Percentiles rank a stretch among this genome's conserved stretches.
Conservation (phyloP, 2,797 vertebrate genomes). For the Clarias pachynema region DNA sequence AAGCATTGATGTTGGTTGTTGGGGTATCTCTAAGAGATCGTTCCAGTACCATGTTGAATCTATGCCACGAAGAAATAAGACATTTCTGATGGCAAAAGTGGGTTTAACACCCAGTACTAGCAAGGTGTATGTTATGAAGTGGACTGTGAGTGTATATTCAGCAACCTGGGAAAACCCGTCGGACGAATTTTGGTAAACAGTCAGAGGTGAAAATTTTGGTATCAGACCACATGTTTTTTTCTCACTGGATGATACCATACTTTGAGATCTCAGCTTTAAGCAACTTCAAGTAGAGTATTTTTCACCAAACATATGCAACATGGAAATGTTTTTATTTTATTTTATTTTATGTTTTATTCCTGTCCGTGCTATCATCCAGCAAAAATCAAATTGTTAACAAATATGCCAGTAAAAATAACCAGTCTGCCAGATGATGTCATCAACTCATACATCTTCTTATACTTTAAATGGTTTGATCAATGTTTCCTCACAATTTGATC, state of each 20-base stretch:
- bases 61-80: no score
- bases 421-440: background rate
- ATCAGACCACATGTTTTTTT: background rate
- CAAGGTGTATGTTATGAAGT: no score
- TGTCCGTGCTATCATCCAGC: background rate
- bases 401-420: background rate
- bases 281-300: background rate
- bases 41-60: no score
- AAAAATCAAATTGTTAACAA: background rate
- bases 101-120: no score
- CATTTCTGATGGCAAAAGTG: no score
- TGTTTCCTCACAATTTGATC: no score
- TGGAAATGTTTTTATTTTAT: conserved; percentile 5
- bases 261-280: background rate
- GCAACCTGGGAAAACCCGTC: background rate
- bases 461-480: no score
- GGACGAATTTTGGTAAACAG: background rate
- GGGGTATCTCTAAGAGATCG: no score
- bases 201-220: background rate
- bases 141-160: background rate
- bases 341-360: background rate
- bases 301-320: background rate
- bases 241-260: background rate
- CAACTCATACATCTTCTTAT: no score
- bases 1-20: no score